Evolutionary conservation across 2,797 vertebrate species (phyloP), one percentile per base, ranked within the genome.

Genomic region (Chelidonichthys spinosus): DNA sequence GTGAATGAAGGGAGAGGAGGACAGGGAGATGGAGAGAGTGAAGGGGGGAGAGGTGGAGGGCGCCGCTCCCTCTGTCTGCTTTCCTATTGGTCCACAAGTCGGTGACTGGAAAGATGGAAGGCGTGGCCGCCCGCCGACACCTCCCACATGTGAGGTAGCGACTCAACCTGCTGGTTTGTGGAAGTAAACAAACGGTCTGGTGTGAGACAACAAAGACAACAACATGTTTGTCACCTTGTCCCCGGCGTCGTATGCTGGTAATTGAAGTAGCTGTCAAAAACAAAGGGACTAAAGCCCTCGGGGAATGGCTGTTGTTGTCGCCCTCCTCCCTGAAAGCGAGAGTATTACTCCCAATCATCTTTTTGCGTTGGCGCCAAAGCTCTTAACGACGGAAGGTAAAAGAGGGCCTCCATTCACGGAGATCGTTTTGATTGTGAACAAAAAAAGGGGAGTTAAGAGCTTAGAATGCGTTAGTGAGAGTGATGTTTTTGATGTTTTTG

Each of bases 1-100:
- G 93, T 94, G 96, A 95, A 95, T 91, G 93, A 85, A 85, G 85
- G 93, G 83, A 88, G 81, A 93, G 92, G 89, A 90, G 82, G 78
- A 72, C 64, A 60, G 64, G 63, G 54, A 76, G 74, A 35, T 39
- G 53, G 69, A 63, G 76, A 37, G 74, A 63, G 72, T 32, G 69
- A 44, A 39, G 64, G 43, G 36, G 55, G 53, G 59, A 79, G 72
- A 82, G 85, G 76, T 78, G 79, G 81, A 71, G 74, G 72, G 43
- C 2, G 67, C 62, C 1, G 44, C 35, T 6, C 17, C 9, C 33
- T 44, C 54, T 4, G 25, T n/a, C 65, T 11, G 63, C 47, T 4
- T 82, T 92, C 37, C 50, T 87, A 87, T 91, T 92, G 88, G 90
- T 90, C 90, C 74, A 0, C 61, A 81, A 84, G 72, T 56, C 67